Evolutionary conservation across 2,113 vertebrate species (phyloP).

Genomic region (Shinisaurus crocodilurus): DNA sequence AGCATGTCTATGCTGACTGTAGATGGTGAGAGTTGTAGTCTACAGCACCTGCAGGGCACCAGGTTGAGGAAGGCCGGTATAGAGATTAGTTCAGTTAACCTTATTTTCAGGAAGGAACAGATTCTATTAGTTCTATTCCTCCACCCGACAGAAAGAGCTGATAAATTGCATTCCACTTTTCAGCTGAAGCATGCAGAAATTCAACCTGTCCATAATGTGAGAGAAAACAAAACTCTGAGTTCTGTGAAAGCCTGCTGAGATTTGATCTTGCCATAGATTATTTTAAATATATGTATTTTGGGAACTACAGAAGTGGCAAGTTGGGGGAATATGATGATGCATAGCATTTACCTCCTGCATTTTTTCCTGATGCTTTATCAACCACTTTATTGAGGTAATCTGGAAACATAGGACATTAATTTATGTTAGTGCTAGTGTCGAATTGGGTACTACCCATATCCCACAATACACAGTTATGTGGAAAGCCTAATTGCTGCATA

Average conservation of each 20-base stretch:
- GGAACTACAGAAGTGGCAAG: neutral
- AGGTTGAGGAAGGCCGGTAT: neutral
- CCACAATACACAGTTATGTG: conserved; percentile 1
- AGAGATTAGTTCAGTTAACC: conserved; percentile 44
- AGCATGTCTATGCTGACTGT: neutral
- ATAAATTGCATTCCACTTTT: conserved; percentile 55
- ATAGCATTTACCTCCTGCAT: neutral
- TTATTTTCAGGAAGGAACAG: conserved; percentile 28
- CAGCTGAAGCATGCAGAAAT: conserved; percentile 54
- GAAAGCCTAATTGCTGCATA: neutral
- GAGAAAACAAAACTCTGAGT: conserved; percentile 37
- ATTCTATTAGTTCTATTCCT: conserved; percentile 28
- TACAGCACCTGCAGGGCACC: neutral
- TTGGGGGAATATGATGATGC: neutral
- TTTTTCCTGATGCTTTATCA: neutral
- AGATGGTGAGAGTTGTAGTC: neutral
- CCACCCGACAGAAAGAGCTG: conserved; percentile 28
- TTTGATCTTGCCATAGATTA: conserved; percentile 31
- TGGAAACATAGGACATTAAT: neutral
- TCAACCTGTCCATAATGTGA: conserved; percentile 1
- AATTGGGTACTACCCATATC: too few species aligned
- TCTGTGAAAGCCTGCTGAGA: conserved; percentile 39
- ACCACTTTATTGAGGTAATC: conserved; percentile 5
- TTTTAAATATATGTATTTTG: conserved; percentile 29
- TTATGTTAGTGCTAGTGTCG: neutral